Evolutionary conservation across 2,113 vertebrate species (phyloP).

Genomic region (Thamnaconus septentrionalis): DNA sequence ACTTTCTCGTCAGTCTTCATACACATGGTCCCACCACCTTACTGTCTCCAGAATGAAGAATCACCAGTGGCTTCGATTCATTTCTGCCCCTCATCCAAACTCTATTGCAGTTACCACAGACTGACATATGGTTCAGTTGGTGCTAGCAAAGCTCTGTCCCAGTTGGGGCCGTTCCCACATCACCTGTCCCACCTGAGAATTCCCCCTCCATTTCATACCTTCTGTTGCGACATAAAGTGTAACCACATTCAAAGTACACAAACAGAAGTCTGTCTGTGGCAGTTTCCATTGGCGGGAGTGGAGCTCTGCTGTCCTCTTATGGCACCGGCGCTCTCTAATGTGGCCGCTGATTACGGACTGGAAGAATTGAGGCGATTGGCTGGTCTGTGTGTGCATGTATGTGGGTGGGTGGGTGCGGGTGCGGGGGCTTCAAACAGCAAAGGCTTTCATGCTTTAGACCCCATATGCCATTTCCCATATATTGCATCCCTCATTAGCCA

Average conservation of each 20-base stretch:
- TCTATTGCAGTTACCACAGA: not conserved
- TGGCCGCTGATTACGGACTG: slow-evolving; percentile 34
- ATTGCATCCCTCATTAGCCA: slow-evolving; percentile 47
- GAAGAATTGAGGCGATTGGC: slow-evolving; percentile 27
- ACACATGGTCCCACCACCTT: no score
- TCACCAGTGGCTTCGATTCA: no score
- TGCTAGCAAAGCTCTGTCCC: not conserved
- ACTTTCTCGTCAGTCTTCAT: no score
- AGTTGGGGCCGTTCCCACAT: not conserved
- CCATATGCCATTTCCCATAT: slow-evolving; percentile 47
- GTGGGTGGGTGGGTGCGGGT: slow-evolving; percentile 5
- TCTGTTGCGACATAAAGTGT: not conserved
- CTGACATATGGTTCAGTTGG: not conserved
- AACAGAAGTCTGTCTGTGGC: slow-evolving; percentile 4
- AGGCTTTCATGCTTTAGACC: slow-evolving; percentile 48
- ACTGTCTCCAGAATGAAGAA: no score
- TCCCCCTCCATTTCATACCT: not conserved
- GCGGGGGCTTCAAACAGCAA: slow-evolving; percentile 57
- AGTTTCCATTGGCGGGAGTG: slow-evolving; percentile 29
- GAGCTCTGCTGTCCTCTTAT: not conserved
- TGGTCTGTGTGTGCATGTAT: slow-evolving; percentile 15
- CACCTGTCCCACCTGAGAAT: not conserved
- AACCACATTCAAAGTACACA: slow-evolving; percentile 7
- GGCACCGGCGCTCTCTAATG: slow-evolving; percentile 26
- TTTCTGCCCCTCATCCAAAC: no score